These are phyloP conservation scores for Pseudois nayaur DNA, from an alignment of 2,113 vertebrate genomes.

Conservation along the genomic window DNA sequence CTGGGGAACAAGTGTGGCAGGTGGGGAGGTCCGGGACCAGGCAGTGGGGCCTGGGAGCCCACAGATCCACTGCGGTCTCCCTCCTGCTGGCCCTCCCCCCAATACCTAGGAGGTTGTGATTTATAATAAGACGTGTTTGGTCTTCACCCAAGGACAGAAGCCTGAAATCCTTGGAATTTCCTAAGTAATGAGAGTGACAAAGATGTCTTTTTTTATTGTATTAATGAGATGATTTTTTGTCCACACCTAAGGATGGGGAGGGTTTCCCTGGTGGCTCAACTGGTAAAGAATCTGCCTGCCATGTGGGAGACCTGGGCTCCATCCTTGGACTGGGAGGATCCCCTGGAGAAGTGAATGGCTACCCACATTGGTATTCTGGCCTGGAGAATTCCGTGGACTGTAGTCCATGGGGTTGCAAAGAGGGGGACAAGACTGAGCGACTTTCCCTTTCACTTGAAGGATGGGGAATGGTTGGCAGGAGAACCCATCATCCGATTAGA, in stretches of 20 bases:
- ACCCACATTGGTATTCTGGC: neutral
- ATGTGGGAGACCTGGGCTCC: neutral
- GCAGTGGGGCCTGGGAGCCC: accelerated
- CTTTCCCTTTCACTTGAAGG: neutral
- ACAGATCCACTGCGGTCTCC: accelerated
- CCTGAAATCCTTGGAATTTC: neutral
- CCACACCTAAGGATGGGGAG: neutral
- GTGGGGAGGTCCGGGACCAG: neutral
- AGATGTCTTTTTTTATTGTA: neutral
- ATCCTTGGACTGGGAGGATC: neutral
- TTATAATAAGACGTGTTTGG: neutral
- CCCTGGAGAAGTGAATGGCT: neutral
- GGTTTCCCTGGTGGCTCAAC: neutral
- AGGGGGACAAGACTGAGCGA: neutral
- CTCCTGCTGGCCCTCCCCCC: accelerated
- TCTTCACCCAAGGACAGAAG: neutral
- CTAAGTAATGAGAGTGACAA: neutral
- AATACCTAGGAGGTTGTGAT: neutral
- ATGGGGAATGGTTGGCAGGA: neutral
- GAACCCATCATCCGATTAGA: neutral
- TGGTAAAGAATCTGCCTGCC: neutral
- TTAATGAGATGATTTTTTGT: neutral
- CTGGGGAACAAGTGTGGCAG: neutral
- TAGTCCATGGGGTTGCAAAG: neutral
- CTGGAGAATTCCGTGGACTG: neutral